Percentiles rank a stretch among this genome's conserved stretches.
Evolutionary conservation across 2,113 vertebrate genomes (phyloP).

Genomic region (Sinosuthora webbiana): DNA sequence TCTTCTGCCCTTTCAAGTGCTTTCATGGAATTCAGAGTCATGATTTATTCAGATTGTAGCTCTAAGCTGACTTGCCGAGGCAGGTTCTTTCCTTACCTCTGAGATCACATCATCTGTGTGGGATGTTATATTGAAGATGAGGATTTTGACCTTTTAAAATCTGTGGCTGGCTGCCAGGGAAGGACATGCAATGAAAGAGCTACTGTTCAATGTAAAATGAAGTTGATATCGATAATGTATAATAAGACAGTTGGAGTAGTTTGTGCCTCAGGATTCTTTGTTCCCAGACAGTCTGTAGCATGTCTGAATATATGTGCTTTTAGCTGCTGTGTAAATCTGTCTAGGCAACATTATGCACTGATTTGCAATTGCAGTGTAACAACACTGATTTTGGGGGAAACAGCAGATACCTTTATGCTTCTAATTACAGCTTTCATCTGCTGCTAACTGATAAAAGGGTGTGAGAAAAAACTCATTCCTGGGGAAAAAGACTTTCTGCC

Average conservation of each 20-base stretch:
- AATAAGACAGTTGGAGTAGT: background rate
- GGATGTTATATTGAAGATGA: background rate
- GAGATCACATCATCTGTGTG: background rate
- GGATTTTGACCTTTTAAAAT: background rate
- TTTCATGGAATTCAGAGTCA: background rate
- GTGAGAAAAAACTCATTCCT: background rate
- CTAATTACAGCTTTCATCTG: background rate
- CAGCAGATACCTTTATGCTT: background rate
- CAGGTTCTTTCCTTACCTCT: background rate
- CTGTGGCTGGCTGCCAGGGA: background rate
- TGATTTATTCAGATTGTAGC: background rate
- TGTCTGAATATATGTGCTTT: background rate
- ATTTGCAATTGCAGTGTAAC: background rate
- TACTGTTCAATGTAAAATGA: background rate
- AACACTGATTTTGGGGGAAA: background rate
- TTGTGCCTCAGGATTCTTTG: background rate
- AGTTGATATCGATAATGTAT: background rate
- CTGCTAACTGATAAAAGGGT: constrained; percentile 46
- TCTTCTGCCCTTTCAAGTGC: background rate
- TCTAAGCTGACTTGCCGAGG: background rate
- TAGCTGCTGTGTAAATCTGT: background rate
- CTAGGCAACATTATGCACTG: background rate
- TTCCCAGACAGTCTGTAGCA: background rate
- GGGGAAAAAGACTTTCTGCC: background rate
- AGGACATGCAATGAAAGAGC: background rate